Evolutionary conservation across 2,888 invertebrate genomes (phyloP).

Genomic region (Synergus itoensis): DNA sequence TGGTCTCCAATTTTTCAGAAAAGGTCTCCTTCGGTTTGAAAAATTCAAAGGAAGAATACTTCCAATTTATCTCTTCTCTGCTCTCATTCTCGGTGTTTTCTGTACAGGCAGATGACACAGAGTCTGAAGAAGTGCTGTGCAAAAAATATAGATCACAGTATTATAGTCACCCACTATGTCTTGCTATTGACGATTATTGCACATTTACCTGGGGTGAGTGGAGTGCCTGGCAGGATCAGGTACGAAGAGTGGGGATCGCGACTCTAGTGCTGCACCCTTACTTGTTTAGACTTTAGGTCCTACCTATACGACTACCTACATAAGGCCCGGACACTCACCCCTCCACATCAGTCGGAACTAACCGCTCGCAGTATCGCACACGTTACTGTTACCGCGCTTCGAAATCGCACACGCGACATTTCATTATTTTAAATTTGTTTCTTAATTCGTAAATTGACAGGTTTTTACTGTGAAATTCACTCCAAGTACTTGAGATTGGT

Average conservation of each 20-base stretch:
- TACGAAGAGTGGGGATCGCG: constrained; percentile 49
- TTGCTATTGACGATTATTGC: constrained; percentile 49
- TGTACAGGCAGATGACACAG: constrained; percentile 2
- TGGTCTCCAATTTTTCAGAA: neutral
- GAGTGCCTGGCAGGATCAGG: constrained; percentile 61
- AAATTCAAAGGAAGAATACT: neutral
- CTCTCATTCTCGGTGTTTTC: constrained; percentile 26
- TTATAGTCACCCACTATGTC: constrained; percentile 44
- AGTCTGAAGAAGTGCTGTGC: neutral
- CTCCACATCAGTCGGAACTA: constrained; percentile 71
- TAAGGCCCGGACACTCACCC: constrained; percentile 71
- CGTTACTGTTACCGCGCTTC: constrained; percentile 47
- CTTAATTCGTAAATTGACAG: neutral
- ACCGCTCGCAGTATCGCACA: constrained; percentile 65
- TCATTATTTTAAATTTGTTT: neutral
- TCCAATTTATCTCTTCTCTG: neutral
- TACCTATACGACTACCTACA: constrained; percentile 63
- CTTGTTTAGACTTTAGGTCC: constrained; percentile 58
- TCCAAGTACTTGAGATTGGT: neutral
- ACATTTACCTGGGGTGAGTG: constrained; percentile 52
- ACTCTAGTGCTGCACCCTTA: constrained; percentile 60
- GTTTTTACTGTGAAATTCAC: neutral
- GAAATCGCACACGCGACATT: constrained; percentile 45
- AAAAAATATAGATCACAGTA: constrained; percentile 37
- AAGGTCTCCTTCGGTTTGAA: neutral